Evolutionary conservation across 2,888 invertebrate species (phyloP).

Genomic region (Drosophila mulleri): DNA sequence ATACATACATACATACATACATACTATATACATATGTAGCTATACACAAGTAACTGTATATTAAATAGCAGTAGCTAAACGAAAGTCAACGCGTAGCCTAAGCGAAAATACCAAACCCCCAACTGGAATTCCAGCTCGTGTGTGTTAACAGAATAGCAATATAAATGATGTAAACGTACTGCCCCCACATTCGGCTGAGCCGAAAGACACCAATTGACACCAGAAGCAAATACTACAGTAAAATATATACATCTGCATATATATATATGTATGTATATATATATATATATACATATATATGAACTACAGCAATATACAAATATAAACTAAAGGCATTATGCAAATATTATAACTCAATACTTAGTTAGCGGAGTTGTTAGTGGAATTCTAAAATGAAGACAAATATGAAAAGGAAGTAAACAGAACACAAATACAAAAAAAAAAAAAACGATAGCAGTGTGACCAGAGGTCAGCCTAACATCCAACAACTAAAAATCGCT

Average conservation of each 20-base stretch:
- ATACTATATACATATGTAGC: constrained; percentile 49
- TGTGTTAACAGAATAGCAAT: constrained; percentile 55
- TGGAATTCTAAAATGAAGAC: constrained; percentile 44
- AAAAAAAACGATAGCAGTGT: constrained; percentile 24
- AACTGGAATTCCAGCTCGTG: constrained; percentile 22
- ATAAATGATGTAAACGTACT: constrained; percentile 46
- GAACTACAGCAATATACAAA: constrained; percentile 16
- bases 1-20: constrained; percentile 38
- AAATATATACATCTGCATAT: constrained; percentile 21
- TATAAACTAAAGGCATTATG: constrained; percentile 14
- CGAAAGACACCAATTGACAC: constrained; percentile 35
- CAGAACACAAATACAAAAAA: neutral
- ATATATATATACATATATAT: constrained; percentile 15
- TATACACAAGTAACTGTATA: constrained; percentile 60
- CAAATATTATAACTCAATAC: constrained; percentile 15
- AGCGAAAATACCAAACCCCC: constrained; percentile 41
- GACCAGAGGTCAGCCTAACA: constrained; percentile 45
- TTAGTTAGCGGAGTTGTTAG: constrained; percentile 42
- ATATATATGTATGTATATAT: constrained; percentile 26
- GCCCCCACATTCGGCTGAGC: constrained; percentile 59
- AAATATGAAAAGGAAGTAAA: neutral
- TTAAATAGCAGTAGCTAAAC: constrained; percentile 59
- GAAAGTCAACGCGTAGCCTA: constrained; percentile 48
- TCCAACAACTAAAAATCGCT: constrained; percentile 53
- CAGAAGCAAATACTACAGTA: constrained; percentile 43